A percentile compares a stretch with the other conserved stretches of the same genome.
phyloP scores from a whole-genome alignment of 2,113 vertebrate species.

The Ursus arctos region DNA sequence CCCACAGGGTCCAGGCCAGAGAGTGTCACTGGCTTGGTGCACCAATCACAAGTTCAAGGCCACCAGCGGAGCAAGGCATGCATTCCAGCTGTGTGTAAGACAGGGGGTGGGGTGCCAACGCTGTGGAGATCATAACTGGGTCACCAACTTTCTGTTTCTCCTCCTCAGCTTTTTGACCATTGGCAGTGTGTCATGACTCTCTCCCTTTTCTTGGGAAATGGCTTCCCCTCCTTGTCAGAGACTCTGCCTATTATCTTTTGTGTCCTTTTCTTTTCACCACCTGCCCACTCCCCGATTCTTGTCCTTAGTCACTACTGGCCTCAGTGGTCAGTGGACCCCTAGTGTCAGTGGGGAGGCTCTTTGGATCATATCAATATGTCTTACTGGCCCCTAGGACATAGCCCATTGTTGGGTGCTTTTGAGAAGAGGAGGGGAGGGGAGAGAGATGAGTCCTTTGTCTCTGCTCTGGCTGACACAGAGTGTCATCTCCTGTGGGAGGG shows the following conservation, averaged over 20 bases:
- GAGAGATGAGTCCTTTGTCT: not conserved
- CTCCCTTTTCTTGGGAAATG: not conserved
- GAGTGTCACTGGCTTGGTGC: not conserved
- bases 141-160: not conserved
- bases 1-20: not conserved
- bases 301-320: not conserved
- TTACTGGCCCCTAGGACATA: not conserved
- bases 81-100: not conserved
- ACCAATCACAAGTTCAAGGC: not conserved
- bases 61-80: rapidly evolving
- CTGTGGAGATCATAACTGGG: not conserved
- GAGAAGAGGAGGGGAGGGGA: not conserved
- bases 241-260: not conserved
- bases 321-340: not conserved
- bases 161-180: not conserved
- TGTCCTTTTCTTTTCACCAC: not conserved
- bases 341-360: not conserved
- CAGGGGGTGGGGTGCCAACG: not conserved
- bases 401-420: not conserved
- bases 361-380: not conserved
- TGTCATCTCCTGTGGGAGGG: not conserved
- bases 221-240: not conserved
- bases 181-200: not conserved
- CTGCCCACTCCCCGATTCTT: not conserved
- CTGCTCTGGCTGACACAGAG: not conserved